These are phyloP conservation scores for Amiota minor DNA, from an alignment of 2,888 invertebrate genomes.

Conservation along the genomic window DNA sequence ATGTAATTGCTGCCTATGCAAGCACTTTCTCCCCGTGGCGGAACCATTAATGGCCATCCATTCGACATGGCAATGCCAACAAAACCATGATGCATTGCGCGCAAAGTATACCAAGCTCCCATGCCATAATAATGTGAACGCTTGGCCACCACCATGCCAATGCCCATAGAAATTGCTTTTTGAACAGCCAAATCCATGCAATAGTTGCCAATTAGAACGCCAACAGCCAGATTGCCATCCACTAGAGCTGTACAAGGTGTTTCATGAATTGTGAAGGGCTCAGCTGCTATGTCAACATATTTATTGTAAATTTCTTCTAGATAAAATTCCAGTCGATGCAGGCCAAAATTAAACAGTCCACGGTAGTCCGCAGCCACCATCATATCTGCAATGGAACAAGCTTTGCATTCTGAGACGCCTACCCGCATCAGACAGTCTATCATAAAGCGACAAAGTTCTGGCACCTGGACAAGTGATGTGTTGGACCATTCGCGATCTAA, in stretches of 20 bases:
- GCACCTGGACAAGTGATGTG: slow-evolving; percentile 45
- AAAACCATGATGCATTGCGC: slow-evolving; percentile 46
- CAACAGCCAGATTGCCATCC: slow-evolving; percentile 47
- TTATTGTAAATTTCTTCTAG: slow-evolving; percentile 43
- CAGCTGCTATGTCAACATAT: slow-evolving; percentile 40
- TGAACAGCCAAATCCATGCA: slow-evolving; percentile 54
- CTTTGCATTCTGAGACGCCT: slow-evolving; percentile 44
- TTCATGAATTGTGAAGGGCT: slow-evolving; percentile 44
- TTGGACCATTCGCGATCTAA: slow-evolving; percentile 16
- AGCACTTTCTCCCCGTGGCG: slow-evolving; percentile 37
- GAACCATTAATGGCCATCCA: slow-evolving; percentile 42
- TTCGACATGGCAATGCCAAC: slow-evolving; percentile 48
- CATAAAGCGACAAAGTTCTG: slow-evolving; percentile 53
- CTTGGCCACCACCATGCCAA: slow-evolving; percentile 54
- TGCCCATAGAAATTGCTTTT: slow-evolving; percentile 44
- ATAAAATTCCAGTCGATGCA: slow-evolving; percentile 47
- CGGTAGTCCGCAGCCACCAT: slow-evolving; percentile 51
- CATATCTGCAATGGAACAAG: slow-evolving; percentile 44
- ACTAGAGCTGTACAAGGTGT: slow-evolving; percentile 47
- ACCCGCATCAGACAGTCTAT: slow-evolving; percentile 48
- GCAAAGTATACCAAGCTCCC: slow-evolving; percentile 52
- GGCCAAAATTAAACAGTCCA: slow-evolving; percentile 47
- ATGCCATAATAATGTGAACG: slow-evolving; percentile 51
- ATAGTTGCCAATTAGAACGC: slow-evolving; percentile 52
- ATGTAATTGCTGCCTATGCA: slow-evolving; percentile 48